Conservation (phyloP, 2,797 vertebrate species). For the Lindbergichthys nudifrons region DNA sequence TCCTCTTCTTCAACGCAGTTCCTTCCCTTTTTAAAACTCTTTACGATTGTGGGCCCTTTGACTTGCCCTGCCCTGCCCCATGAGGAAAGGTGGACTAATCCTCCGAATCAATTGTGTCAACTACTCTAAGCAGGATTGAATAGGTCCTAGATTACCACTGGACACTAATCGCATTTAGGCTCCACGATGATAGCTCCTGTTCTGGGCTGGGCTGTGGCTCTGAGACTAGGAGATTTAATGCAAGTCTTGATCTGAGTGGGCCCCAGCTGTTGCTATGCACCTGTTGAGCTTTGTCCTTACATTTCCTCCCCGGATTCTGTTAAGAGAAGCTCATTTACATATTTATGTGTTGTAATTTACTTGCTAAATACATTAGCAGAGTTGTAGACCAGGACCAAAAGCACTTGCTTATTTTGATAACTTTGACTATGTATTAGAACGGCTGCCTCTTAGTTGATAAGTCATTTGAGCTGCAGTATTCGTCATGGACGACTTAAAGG, state of each 20-base stretch:
- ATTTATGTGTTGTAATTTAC: not conserved
- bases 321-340: constrained; percentile 2
- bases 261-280: constrained; percentile 61
- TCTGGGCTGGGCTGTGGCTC: constrained; percentile 25
- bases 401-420: not conserved
- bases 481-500: too few species aligned
- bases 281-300: constrained; percentile 56
- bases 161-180: constrained; percentile 76
- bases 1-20: constrained; percentile 36
- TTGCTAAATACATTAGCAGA: not conserved
- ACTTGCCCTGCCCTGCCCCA: constrained; percentile 49
- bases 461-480: too few species aligned
- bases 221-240: constrained; percentile 44
- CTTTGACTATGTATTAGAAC: not conserved
- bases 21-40: constrained; percentile 20
- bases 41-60: constrained; percentile 57
- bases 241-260: constrained; percentile 33
- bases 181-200: constrained; percentile 64
- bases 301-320: constrained; percentile 19
- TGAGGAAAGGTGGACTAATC: constrained; percentile 71
- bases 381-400: not conserved
- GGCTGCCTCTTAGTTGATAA: too few species aligned
- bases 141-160: constrained; percentile 68
- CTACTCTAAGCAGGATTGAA: constrained; percentile 67
- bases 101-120: constrained; percentile 75